Evolutionary conservation across 2,888 invertebrate genomes (phyloP).

Genomic region (Xestoiulus laeticollis): DNA sequence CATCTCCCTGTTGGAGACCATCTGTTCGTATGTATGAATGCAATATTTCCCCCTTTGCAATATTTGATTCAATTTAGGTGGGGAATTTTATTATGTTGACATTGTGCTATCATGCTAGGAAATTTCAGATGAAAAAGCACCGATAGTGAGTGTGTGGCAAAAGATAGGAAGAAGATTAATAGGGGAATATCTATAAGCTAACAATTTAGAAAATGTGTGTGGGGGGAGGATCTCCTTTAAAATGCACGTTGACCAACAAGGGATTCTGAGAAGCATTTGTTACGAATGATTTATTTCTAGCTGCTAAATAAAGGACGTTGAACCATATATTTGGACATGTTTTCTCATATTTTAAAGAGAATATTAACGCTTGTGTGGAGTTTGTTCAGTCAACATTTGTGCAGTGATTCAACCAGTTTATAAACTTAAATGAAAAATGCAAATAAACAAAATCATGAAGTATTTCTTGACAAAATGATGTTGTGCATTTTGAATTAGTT

Average conservation of each 20-base stretch:
- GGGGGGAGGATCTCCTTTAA: not conserved
- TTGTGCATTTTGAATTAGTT: too few species aligned
- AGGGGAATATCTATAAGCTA: not conserved
- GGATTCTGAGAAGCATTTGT: not conserved
- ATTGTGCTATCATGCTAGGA: not conserved
- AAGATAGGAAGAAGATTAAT: not conserved
- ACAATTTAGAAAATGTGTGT: not conserved
- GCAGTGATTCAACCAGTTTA: too few species aligned
- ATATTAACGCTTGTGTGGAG: too few species aligned
- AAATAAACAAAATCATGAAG: too few species aligned
- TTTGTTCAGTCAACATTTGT: too few species aligned
- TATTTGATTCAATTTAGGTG: not conserved
- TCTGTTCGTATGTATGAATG: not conserved
- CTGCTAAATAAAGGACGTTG: not conserved
- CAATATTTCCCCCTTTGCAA: not conserved
- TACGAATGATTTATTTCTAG: not conserved
- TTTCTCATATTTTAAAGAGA: too few species aligned
- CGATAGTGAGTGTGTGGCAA: not conserved
- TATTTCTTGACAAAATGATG: too few species aligned
- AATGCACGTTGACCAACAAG: not conserved
- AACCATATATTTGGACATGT: too few species aligned
- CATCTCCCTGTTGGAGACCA: not conserved
- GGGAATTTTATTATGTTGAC: slow-evolving; percentile 4
- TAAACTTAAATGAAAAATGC: too few species aligned
- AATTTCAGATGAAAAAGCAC: not conserved